A percentile compares a stretch with the other conserved stretches of the same genome.
Evolutionary conservation across 1,140 invertebrate species (phyloP).

Genomic region (Paralvinella palmiformis): DNA sequence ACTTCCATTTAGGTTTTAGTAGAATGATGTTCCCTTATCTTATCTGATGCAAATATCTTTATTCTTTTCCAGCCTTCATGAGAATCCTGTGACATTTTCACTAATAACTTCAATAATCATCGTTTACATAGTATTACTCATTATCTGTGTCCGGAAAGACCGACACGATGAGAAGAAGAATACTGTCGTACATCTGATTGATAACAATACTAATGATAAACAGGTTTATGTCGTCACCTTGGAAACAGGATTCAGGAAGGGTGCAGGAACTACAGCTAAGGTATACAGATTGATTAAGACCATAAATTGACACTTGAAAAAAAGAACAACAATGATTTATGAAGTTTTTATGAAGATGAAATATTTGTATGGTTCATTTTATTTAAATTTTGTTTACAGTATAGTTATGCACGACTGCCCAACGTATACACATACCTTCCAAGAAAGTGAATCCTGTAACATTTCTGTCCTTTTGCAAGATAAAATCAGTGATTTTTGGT

Average conservation of each 20-base stretch:
- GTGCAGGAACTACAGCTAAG: slow-evolving; percentile 46
- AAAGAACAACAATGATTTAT: too few species aligned
- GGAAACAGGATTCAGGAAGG: slow-evolving; percentile 45
- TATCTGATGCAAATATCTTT: too few species aligned
- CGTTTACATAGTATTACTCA: slow-evolving; percentile 48
- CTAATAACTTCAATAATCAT: slow-evolving; percentile 48
- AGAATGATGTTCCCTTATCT: too few species aligned
- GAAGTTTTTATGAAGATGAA: too few species aligned
- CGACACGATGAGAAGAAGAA: slow-evolving; percentile 43
- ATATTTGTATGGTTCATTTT: too few species aligned
- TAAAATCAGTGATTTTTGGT: too few species aligned
- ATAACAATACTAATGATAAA: slow-evolving; percentile 40
- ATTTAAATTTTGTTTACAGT: too few species aligned
- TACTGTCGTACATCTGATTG: slow-evolving; percentile 37
- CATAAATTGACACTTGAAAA: background rate
- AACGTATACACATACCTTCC: too few species aligned
- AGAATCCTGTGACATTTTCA: slow-evolving; percentile 37
- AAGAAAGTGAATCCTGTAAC: too few species aligned
- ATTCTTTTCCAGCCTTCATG: slow-evolving; percentile 31
- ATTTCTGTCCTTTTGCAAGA: too few species aligned
- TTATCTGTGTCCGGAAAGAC: slow-evolving; percentile 50
- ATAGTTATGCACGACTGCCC: too few species aligned
- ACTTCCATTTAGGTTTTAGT: too few species aligned
- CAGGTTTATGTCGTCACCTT: slow-evolving; percentile 47
- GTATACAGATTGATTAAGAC: slow-evolving; percentile 23